Percentiles rank a stretch among this genome's conserved stretches.
phyloP scores from a whole-genome alignment of 1,140 invertebrate genomes.

The Drosophila pseudoananassae region DNA sequence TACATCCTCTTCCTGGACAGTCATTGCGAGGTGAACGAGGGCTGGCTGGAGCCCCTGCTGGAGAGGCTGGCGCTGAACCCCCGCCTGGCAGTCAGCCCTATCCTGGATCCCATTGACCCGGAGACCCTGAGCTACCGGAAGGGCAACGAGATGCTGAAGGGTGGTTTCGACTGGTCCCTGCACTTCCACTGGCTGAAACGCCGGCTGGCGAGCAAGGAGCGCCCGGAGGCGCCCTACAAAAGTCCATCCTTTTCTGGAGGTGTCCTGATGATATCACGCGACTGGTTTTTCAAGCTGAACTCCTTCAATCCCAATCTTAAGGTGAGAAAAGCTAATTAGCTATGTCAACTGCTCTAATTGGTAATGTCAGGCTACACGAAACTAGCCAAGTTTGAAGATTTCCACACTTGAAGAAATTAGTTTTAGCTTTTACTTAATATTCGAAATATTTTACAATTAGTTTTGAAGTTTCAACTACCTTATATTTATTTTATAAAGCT shows the following conservation, averaged over 20 bases:
- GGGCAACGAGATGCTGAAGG: slow-evolving; percentile 90
- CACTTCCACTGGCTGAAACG: slow-evolving; percentile 97
- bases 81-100: slow-evolving; percentile 85
- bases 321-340: slow-evolving; percentile 68
- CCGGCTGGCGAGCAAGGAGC: slow-evolving; percentile 17
- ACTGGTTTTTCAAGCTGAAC: slow-evolving; percentile 92
- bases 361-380: slow-evolving; percentile 46
- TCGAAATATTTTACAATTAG: too few species aligned
- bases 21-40: slow-evolving; percentile 90
- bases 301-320: slow-evolving; percentile 90
- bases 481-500: too few species aligned
- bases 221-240: slow-evolving; percentile 53
- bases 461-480: too few species aligned
- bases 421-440: background rate
- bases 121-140: slow-evolving; percentile 85
- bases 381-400: slow-evolving; percentile 8
- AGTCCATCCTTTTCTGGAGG: slow-evolving; percentile 93
- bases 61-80: slow-evolving; percentile 80
- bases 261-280: slow-evolving; percentile 89
- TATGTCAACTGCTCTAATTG: slow-evolving; percentile 61
- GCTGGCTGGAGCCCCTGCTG: slow-evolving; percentile 89
- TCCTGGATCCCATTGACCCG: slow-evolving; percentile 87
- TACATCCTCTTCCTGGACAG: slow-evolving; percentile 92
- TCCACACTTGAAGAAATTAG: background rate
- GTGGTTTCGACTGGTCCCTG: slow-evolving; percentile 97